A percentile compares a stretch with the other conserved stretches of the same genome.
phyloP scores from a whole-genome alignment of 92 coral and sea anemone species.

The Galaxea fascicularis region DNA sequence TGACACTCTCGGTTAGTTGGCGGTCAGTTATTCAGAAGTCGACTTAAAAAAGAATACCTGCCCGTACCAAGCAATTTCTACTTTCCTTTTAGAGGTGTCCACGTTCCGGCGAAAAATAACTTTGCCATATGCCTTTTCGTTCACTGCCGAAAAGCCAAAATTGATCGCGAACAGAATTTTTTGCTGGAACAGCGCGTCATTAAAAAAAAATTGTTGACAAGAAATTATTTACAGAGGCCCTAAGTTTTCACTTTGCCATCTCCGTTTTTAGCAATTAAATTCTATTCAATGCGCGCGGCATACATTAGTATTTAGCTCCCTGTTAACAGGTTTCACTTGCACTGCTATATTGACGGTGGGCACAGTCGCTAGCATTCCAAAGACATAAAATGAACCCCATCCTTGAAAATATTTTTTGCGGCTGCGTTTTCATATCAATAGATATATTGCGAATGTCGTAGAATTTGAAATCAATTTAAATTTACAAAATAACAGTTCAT shows the following conservation, averaged over 20 bases:
- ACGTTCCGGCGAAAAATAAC: conserved; percentile 16
- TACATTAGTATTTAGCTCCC: conserved; percentile 39
- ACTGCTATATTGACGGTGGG: no score
- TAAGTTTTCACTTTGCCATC: neutral
- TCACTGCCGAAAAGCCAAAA: conserved; percentile 15
- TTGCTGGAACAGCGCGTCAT: neutral
- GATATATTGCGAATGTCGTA: neutral
- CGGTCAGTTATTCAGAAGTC: neutral
- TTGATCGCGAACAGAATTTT: neutral
- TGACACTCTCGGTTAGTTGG: neutral
- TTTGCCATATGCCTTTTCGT: conserved; percentile 18
- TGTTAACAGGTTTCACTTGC: neutral
- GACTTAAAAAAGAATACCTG: neutral
- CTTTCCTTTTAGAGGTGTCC: neutral
- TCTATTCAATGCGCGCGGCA: conserved; percentile 32
- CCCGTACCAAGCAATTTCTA: neutral
- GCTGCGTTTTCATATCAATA: no score
- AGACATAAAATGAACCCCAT: no score
- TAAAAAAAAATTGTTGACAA: conserved; percentile 1
- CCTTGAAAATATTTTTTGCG: no score
- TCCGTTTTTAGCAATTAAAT: conserved; percentile 25
- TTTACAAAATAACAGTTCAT: neutral
- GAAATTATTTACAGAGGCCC: neutral
- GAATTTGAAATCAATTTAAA: neutral
- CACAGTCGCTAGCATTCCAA: no score